Evolutionary conservation across 2,113 vertebrate genomes (phyloP).

Genomic region (Ahaetulla prasina): DNA sequence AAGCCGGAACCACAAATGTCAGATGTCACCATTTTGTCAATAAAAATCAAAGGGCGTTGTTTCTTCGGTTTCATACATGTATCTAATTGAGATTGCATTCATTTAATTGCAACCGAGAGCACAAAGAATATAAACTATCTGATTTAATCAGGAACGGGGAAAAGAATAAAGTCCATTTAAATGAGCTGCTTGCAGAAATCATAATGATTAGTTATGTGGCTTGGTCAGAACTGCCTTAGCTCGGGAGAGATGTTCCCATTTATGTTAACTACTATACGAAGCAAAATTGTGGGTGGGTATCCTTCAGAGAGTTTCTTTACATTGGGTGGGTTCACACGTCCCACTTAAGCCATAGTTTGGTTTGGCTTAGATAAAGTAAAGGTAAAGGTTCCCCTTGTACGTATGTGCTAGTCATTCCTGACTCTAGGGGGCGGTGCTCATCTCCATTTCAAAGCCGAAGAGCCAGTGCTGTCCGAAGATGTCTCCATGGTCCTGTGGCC

Average conservation of each 20-base stretch:
- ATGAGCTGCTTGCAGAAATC: not conserved
- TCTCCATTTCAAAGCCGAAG: too few relatives aligned
- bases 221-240: not conserved
- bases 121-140: not conserved
- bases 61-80: not conserved
- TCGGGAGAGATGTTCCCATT: not conserved
- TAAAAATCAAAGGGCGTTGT: slow-evolving; percentile 11
- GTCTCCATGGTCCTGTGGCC: too few relatives aligned
- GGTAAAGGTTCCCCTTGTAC: too few relatives aligned
- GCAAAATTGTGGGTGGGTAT: not conserved
- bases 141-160: slow-evolving; percentile 28
- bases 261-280: not conserved
- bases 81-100: slow-evolving; percentile 16
- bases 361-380: too few relatives aligned
- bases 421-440: too few relatives aligned
- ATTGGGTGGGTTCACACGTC: too few relatives aligned
- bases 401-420: too few relatives aligned
- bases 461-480: too few relatives aligned
- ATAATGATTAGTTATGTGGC: not conserved
- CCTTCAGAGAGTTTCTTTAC: not conserved
- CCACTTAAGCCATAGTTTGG: too few relatives aligned
- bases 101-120: not conserved
- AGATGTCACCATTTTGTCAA: slow-evolving; percentile 9
- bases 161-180: slow-evolving; percentile 3
- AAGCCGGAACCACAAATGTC: not conserved